Evolutionary conservation across 2,888 invertebrate species (phyloP), one percentile per base, ranked within the genome.

Genomic region (Philereme vetulata): DNA sequence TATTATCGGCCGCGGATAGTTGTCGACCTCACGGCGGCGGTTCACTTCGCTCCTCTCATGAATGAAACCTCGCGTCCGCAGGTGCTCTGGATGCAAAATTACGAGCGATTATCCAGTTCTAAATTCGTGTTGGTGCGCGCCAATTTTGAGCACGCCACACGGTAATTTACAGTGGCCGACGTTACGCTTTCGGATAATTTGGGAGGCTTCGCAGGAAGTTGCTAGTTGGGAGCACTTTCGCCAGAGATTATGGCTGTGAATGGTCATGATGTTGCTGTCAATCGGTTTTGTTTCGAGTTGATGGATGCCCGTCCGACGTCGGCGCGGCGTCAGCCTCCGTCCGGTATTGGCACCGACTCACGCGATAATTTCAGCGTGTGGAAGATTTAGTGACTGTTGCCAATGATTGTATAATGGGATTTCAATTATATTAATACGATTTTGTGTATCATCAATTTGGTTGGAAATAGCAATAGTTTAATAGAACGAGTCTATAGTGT

Each of bases 1-100:
- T 90, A 91, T 90, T 91, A 90, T 84, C 87, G 77, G 79, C 74
- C 78, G 80, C 77, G 84, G 88, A 85, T 88, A 86, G 86, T 88
- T 90, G 83, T 88, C 88, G 85, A 82, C 80, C n/a, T 46, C 46
- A 40, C 79, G 82, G 77, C 79, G 82, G 77, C 78, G 80, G 78
- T 80, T 83, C 75, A 80, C 82, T 84, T 51, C 42, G 49, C 45
- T 77, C 71, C 76, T 81, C 85, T 82, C 86, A 90, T 92, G 91
- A 92, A 92, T 91, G 91, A 89, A 88, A 76, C 77, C 73, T 71
- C 74, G 76, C 78, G 82, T 81, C 83, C 78, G 88, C 91, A 91
- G 91, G 91, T 92, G 91, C 77, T 80, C 81, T 74, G 79, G 68
- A 80, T 85, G 76, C 76, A 77, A 76, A 80, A 84, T 86, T 87